Evolutionary conservation across 1,140 invertebrate species (phyloP), one percentile per base, ranked within the genome.

Genomic region (Drosophila miranda): DNA sequence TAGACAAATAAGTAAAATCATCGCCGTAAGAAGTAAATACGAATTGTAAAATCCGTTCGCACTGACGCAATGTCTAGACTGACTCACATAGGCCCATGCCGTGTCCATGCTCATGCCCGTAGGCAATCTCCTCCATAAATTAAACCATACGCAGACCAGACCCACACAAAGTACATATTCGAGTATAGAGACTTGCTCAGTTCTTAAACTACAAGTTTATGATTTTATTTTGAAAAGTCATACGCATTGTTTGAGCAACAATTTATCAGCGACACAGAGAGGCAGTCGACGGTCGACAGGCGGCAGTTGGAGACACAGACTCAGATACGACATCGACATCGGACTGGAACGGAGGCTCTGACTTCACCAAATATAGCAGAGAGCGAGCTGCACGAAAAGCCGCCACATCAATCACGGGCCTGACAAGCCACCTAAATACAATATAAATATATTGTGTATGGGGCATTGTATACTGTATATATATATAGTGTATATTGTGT

Each of bases 401-500:
- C 56, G 76, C 72, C 81, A 86, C 80, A 83, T 83, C 80, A 83
- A 83, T 83, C 80, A 83, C 81, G 45, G 55, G 63, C 26, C 70
- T 82, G 79, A 84, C 80, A 81, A 83, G 79, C 76, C 79, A 83
- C 76, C 79, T 75, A 83, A 83, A 83, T 83, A 83, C 79, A 83
- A 82, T 78, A 78, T 79, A 78, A 81, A 48, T 59, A 68, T 50
- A 76, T 51, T 72, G 69, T 44, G n/a, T 38, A 38, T 52, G 50
- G 54, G 69, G 68, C 57, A 38, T 38, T 38, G 34, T 38, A 13
- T 26, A 26, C 3, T 26, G 23, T 26, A 26, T 26, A 26, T 38
- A 3, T 11, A 26, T 26, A 5, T 38, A 3, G 9, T 11, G 30
- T 34, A 38, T 38, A 38, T 38, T 38, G 34, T 38, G 67, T 43